phyloP scores from a whole-genome alignment of 2,797 vertebrate genomes.

The Schizothorax lantsangensis region DNA sequence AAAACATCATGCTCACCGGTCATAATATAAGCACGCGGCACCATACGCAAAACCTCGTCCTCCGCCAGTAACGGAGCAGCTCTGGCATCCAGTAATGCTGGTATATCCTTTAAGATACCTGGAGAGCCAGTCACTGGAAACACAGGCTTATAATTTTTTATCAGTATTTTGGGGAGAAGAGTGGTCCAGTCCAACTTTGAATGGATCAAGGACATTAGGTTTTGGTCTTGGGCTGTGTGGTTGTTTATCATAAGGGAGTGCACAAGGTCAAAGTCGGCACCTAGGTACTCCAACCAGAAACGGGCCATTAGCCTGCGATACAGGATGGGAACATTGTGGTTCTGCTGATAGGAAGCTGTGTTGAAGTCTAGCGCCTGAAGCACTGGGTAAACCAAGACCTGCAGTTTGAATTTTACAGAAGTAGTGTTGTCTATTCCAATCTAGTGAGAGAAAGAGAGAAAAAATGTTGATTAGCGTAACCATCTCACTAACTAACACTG shows the following conservation, averaged over 20 bases:
- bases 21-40: constrained; percentile 87
- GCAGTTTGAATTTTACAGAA: constrained; percentile 84
- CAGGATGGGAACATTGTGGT: constrained; percentile 81
- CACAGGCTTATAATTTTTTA: constrained; percentile 79
- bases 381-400: constrained; percentile 91
- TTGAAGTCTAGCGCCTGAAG: constrained; percentile 95
- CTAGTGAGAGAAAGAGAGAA: constrained; percentile 68
- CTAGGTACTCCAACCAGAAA: constrained; percentile 92
- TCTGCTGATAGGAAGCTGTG: constrained; percentile 92
- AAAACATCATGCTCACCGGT: constrained; percentile 92
- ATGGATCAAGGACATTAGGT: constrained; percentile 69
- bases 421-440: constrained; percentile 79
- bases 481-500: neutral
- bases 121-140: constrained; percentile 71
- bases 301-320: constrained; percentile 80
- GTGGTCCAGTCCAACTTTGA: constrained; percentile 86
- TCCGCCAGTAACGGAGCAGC: constrained; percentile 85
- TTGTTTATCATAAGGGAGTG: constrained; percentile 84
- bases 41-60: constrained; percentile 76
- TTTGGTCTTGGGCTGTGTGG: constrained; percentile 84
- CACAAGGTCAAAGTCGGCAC: constrained; percentile 75
- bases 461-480: neutral
- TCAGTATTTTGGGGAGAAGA: constrained; percentile 79
- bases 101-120: constrained; percentile 74
- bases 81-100: constrained; percentile 83